Evolutionary conservation across 1,140 invertebrate species (phyloP), one percentile per base, ranked within the genome.

Genomic region (Hypothenemus hampei): DNA sequence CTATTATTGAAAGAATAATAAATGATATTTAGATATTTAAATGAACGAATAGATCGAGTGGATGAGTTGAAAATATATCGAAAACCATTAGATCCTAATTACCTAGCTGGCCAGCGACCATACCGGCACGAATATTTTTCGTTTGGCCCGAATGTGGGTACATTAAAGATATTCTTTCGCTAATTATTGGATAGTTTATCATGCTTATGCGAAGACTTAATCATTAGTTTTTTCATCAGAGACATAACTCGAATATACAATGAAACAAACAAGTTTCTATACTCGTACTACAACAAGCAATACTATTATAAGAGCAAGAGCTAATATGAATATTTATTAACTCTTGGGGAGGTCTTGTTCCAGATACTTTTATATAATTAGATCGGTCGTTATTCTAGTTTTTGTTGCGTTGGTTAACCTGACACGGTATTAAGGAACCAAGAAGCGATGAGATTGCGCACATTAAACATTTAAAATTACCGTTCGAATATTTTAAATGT

Each of bases 241-340:
- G 45, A 19, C 15, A 48, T 48, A 48, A 48, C 35, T 48, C 45
- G 29, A 48, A 35, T 22, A n/a, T 22, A 48, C 45, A 48, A 48
- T 35, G 45, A 48, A 48, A 48, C 31, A 48, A 48, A 48, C 45
- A 48, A 48, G 45, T 48, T 45, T 48, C 35, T 48, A 48, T 48
- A 29, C 21, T 48, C 36, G 45, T 33, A 48, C 11, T 48, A 36
- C 29, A 48, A 48, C 29, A 48, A 19, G n/a, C n/a, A n/a, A n/a
- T 19, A 20, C 19, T 48, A 48, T 48, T 48, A 48, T 48, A 48
- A 48, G 21, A 36, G 45, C 45, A 48, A 48, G 21, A 48, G 29
- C 45, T 48, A 48, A 48, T 48, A 48, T 48, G 45, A 48, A 48
- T 48, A 48, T 48, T 48, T 48, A 48, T 48, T 36, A 48, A 36